Conservation (phyloP, 1,140 invertebrate genomes). For the Papilio helenus region DNA sequence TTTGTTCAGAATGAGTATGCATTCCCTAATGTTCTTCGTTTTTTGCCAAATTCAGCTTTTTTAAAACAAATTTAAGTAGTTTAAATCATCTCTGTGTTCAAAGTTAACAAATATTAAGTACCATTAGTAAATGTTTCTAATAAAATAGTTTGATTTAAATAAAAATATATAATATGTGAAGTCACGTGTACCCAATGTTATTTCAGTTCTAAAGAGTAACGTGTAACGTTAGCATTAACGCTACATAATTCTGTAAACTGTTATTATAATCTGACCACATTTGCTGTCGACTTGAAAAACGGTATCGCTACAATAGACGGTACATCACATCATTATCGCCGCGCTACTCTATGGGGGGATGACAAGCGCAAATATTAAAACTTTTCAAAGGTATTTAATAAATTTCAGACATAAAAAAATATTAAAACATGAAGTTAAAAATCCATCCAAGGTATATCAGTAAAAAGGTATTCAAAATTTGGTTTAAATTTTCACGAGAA, state of each 20-base stretch:
- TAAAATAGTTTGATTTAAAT: neutral
- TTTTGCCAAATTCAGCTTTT: too few species aligned
- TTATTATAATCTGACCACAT: slow-evolving; percentile 35
- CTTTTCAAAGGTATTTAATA: neutral
- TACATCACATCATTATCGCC: neutral
- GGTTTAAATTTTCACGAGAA: too few species aligned
- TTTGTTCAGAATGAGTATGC: too few species aligned
- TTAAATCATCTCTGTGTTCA: too few species aligned
- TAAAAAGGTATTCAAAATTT: neutral
- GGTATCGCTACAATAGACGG: slow-evolving; percentile 14
- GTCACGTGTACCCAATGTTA: neutral
- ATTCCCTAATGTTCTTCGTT: too few species aligned
- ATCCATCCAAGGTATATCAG: neutral
- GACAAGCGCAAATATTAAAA: neutral
- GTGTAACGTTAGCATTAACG: slow-evolving; percentile 34
- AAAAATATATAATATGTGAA: neutral
- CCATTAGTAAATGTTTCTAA: neutral
- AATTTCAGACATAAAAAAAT: neutral
- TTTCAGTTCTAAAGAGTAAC: neutral
- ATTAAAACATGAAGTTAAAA: neutral
- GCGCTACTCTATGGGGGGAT: neutral
- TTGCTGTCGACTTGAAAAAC: slow-evolving; percentile 20
- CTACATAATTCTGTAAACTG: slow-evolving; percentile 29
- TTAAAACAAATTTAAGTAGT: too few species aligned
- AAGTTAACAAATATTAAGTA: too few species aligned